phyloP scores from a whole-genome alignment of 2,113 vertebrate species.

The Poeciliopsis occidentalis region DNA sequence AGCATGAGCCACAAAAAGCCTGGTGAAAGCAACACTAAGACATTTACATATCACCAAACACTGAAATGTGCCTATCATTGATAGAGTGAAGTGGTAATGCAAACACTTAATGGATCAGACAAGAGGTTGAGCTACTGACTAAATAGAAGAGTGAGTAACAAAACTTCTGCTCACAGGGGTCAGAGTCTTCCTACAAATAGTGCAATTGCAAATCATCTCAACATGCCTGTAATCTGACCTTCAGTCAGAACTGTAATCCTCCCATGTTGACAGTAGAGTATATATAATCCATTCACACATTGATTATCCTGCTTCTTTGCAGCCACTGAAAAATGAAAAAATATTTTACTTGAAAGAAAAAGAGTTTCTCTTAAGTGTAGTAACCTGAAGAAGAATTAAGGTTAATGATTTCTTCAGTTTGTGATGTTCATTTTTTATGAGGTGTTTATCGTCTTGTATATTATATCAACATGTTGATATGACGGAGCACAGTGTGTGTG shows the following conservation, averaged over 20 bases:
- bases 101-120: not conserved
- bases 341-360: not conserved
- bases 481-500: not conserved
- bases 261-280: constrained; percentile 19
- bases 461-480: not conserved
- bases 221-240: constrained; percentile 28
- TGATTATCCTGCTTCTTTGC: constrained; percentile 31
- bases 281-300: constrained; percentile 33
- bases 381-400: not conserved
- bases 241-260: constrained; percentile 35
- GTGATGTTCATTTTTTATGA: not conserved
- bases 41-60: not conserved
- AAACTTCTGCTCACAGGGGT: constrained; percentile 6
- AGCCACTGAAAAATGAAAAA: constrained; percentile 1
- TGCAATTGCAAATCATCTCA: constrained; percentile 26
- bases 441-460: not conserved
- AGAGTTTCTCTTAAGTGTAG: not conserved
- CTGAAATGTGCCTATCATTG: not conserved
- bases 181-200: not conserved
- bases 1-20: no score
- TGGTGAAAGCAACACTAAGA: not conserved
- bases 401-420: not conserved
- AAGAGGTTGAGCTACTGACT: constrained; percentile 3
- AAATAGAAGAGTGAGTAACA: not conserved
- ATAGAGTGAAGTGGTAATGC: not conserved